phyloP scores from a whole-genome alignment of 2,113 vertebrate species.

The Thermophis baileyi region DNA sequence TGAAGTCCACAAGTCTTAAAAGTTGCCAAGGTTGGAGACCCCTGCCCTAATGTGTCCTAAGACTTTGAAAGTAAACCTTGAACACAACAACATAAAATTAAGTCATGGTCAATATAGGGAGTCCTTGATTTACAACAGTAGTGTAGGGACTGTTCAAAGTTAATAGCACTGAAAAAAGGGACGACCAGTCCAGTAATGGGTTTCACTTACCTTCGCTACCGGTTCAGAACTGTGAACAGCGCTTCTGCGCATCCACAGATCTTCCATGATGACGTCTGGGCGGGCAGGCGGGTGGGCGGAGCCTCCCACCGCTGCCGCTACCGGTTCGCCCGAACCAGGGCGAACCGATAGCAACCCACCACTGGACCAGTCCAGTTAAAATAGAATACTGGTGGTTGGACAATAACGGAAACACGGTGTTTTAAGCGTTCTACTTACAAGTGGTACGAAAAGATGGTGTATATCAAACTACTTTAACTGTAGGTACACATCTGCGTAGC shows the following conservation, averaged over 20 bases:
- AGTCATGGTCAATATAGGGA: background rate
- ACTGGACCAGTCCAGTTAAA: background rate
- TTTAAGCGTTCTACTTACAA: background rate
- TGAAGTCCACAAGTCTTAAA: too few species aligned
- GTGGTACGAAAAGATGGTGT: background rate
- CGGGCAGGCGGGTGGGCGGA: too few species aligned
- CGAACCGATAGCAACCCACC: too few species aligned
- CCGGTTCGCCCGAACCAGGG: too few species aligned
- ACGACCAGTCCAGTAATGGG: fast-evolving
- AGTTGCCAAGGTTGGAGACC: too few species aligned
- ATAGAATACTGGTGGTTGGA: fast-evolving
- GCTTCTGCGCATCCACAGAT: too few species aligned
- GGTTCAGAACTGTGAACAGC: too few species aligned
- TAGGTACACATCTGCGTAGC: background rate
- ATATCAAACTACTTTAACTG: background rate
- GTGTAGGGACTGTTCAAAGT: background rate
- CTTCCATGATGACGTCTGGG: too few species aligned
- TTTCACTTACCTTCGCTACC: too few species aligned
- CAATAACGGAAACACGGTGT: fast-evolving
- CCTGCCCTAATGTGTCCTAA: background rate
- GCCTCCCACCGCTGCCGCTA: too few species aligned
- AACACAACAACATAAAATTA: background rate
- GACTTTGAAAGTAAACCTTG: background rate
- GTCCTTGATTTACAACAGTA: background rate
- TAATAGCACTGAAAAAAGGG: background rate